Conservation (phyloP, 2,797 vertebrate species). For the Eulemur albifrons region DNA sequence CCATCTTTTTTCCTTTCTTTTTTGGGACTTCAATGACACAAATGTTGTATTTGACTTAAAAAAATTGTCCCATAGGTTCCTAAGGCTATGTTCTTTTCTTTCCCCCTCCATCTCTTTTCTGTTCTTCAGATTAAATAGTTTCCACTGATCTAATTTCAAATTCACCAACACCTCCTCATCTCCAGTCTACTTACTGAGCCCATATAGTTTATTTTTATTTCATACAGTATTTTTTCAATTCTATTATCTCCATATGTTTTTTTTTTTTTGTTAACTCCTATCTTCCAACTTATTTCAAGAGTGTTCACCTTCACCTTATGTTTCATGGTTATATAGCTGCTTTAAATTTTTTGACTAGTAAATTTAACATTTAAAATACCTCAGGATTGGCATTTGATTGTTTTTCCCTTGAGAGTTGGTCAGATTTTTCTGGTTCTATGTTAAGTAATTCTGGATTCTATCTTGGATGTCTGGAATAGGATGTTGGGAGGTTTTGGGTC, state of each 20-base stretch:
- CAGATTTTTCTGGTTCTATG: not conserved
- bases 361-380: slow-evolving; percentile 19
- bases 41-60: not conserved
- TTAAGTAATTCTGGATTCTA: not conserved
- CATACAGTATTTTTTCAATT: not conserved
- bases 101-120: not conserved
- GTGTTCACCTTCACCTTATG: not conserved
- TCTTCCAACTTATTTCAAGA: not conserved
- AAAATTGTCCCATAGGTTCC: not conserved
- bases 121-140: not conserved
- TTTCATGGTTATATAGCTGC: not conserved
- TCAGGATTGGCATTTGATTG: not conserved
- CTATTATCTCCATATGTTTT: not conserved
- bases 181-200: not conserved
- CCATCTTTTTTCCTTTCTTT: not conserved
- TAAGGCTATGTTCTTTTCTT: not conserved
- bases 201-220: not conserved
- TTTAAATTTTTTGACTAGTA: slow-evolving; percentile 29
- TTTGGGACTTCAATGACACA: not conserved
- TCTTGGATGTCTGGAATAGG: not conserved
- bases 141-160: slow-evolving; percentile 18
- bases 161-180: not conserved
- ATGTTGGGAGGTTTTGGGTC: not conserved
- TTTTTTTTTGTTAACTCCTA: not conserved
- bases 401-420: not conserved